Percentiles rank a stretch among this genome's conserved stretches.
phyloP scores from a whole-genome alignment of 2,888 invertebrate genomes.

The Heliconius cydno region DNA sequence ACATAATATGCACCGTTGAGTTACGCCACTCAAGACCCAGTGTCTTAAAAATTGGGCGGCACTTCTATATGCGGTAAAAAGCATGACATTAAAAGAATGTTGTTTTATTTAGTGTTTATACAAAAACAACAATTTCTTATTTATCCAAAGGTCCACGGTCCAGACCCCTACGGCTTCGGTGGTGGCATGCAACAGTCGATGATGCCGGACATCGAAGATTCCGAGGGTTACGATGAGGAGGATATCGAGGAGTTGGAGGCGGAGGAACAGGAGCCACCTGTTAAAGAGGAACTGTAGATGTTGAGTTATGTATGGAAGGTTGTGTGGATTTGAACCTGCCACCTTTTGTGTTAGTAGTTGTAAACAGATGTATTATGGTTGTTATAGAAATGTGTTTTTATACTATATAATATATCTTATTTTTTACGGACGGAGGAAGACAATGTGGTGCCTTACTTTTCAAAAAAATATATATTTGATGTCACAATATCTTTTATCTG shows the following conservation, averaged over 20 bases:
- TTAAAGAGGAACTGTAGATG: constrained; percentile 61
- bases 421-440: background rate
- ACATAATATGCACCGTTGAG: too few species aligned
- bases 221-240: constrained; percentile 49
- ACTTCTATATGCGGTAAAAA: too few species aligned
- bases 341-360: background rate
- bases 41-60: too few species aligned
- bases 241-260: constrained; percentile 34
- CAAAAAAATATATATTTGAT: background rate
- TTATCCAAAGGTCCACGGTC: constrained; percentile 67
- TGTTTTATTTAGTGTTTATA: background rate
- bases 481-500: background rate
- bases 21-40: too few species aligned
- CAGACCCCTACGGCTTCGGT: constrained; percentile 78
- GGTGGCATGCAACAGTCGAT: constrained; percentile 51
- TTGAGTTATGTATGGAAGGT: background rate
- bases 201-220: constrained; percentile 48
- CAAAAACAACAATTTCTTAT: background rate
- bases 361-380: background rate
- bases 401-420: background rate
- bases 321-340: background rate
- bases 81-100: background rate
- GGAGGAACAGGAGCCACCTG: constrained; percentile 38
- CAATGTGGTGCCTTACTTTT: background rate
- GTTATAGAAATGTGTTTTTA: background rate